These are phyloP conservation scores for Drosophila atripex DNA, from an alignment of 2,888 invertebrate species.

Conservation along the genomic window DNA sequence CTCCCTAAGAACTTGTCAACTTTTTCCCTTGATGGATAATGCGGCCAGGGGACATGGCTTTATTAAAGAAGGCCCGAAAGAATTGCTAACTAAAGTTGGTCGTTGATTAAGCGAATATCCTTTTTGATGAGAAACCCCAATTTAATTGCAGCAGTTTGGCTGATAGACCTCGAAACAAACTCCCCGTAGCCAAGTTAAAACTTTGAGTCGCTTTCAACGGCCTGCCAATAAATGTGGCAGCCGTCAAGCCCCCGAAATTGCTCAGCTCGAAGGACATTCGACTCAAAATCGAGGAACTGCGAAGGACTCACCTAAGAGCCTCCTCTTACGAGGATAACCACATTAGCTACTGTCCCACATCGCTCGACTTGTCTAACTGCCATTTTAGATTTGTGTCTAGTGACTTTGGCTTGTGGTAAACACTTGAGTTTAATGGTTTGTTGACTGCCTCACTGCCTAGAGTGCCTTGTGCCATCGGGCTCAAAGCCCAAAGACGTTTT, in stretches of 20 bases:
- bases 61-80: constrained; percentile 5
- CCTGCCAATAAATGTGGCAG: constrained; percentile 24
- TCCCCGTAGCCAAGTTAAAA: not conserved
- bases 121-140: not conserved
- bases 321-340: constrained; percentile 20
- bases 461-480: constrained; percentile 11
- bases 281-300: constrained; percentile 12
- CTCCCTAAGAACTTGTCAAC: constrained; percentile 32
- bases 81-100: not conserved
- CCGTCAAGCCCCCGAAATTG: constrained; percentile 36
- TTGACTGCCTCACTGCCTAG: constrained; percentile 52
- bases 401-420: constrained; percentile 76
- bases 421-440: constrained; percentile 79
- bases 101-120: not conserved
- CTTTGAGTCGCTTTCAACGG: constrained; percentile 21
- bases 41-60: constrained; percentile 40
- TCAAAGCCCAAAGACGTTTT: constrained; percentile 55
- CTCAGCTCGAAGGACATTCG: constrained; percentile 29
- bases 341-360: constrained; percentile 37
- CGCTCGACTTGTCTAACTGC: constrained; percentile 70
- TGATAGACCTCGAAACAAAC: not conserved
- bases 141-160: not conserved
- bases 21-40: constrained; percentile 44
- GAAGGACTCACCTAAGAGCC: constrained; percentile 27
- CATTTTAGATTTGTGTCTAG: constrained; percentile 80